Evolutionary conservation across 2,113 vertebrate genomes (phyloP).

Genomic region (Pseudorectes ferrugineus): DNA sequence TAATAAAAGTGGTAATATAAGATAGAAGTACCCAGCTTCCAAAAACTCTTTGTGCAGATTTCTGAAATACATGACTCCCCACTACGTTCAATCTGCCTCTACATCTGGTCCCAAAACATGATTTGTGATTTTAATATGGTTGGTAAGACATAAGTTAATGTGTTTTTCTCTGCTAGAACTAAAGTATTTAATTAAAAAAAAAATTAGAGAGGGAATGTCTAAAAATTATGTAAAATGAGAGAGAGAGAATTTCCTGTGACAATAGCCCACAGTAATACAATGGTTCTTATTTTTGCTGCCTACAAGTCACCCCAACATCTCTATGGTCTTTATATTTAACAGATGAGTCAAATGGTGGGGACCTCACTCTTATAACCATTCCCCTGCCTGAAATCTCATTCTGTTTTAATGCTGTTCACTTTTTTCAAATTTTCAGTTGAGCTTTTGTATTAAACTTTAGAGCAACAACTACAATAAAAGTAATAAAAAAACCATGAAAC

Average conservation of each 20-base stretch:
- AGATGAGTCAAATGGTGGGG: not conserved
- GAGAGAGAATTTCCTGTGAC: not conserved
- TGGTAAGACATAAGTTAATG: conserved; percentile 7
- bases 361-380: not conserved
- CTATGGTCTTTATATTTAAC: not conserved
- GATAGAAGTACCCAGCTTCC: not conserved
- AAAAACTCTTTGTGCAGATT: not conserved
- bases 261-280: not conserved
- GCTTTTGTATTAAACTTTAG: not conserved
- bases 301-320: not conserved
- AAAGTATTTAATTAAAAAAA: not conserved
- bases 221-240: not conserved
- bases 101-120: conserved; percentile 18
- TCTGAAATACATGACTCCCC: not conserved
- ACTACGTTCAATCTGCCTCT: conserved; percentile 4
- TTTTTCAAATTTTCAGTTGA: not conserved
- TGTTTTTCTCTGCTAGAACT: conserved; percentile 15
- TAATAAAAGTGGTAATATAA: not conserved
- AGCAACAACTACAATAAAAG: not conserved
- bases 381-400: not conserved
- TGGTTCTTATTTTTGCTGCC: not conserved
- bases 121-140: conserved; percentile 41
- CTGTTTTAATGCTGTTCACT: not conserved
- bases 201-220: not conserved
- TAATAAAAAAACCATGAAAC: not conserved